Conservation (phyloP, 2,797 vertebrate genomes). For the Pristis pectinata region DNA sequence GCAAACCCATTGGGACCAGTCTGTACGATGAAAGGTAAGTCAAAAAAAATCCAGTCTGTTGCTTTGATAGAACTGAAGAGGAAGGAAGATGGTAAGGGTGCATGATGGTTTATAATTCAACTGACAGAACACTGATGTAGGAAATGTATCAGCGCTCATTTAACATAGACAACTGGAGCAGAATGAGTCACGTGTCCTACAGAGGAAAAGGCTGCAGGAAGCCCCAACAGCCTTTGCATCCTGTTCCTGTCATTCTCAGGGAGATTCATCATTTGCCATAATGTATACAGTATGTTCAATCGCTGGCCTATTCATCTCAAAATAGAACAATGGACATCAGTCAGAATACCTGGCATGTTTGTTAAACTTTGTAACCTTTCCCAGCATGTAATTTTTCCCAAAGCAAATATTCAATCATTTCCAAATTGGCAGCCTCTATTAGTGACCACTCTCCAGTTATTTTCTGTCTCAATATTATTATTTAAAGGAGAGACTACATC, state of each 20-base stretch:
- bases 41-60: not conserved
- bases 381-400: conserved; percentile 17
- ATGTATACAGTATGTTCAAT: conserved; percentile 51
- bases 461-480: not conserved
- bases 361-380: conserved; percentile 36
- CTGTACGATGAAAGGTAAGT: not conserved
- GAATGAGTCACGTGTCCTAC: conserved; percentile 45
- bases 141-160: conserved; percentile 53
- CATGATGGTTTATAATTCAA: not conserved
- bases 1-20: not conserved
- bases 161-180: conserved; percentile 42
- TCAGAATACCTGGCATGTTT: conserved; percentile 30
- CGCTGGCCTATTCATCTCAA: conserved; percentile 54
- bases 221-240: conserved; percentile 77
- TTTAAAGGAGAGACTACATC: not conserved
- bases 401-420: conserved; percentile 14
- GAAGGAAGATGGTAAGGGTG: not conserved
- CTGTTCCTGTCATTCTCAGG: conserved; percentile 68
- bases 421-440: not conserved
- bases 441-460: too few relatives aligned
- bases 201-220: conserved; percentile 61
- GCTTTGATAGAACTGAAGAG: not conserved
- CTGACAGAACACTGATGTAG: conserved; percentile 43
- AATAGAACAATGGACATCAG: conserved; percentile 54
- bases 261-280: conserved; percentile 55